Conservation (phyloP, 2,888 invertebrate species). For the Heterodera filipjevi region DNA sequence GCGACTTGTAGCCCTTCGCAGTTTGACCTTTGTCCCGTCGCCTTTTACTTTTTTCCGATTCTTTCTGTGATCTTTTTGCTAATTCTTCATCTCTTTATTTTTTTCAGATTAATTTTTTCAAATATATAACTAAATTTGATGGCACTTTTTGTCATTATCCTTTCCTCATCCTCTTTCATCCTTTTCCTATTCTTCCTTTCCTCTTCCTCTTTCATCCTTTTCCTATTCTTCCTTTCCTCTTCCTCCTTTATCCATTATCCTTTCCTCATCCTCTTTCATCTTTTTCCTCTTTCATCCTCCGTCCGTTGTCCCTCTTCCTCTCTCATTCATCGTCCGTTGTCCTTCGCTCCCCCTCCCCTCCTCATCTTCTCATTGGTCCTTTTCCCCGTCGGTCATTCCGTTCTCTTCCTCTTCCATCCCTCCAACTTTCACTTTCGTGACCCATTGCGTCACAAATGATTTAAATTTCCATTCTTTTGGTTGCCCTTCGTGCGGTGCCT, state of each 20-base stretch:
- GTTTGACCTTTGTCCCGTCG: not conserved
- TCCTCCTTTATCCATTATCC: not conserved
- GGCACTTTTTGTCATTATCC: not conserved
- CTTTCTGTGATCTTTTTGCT: not conserved
- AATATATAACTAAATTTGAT: too few relatives aligned
- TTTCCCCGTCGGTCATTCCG: not conserved
- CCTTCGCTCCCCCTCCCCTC: not conserved
- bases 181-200: not conserved
- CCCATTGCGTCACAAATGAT: constrained; percentile 68
- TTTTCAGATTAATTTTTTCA: too few relatives aligned
- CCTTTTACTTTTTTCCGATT: too few relatives aligned
- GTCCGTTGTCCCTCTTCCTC: not conserved
- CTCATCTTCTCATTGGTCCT: not conserved
- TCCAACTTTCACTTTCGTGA: constrained; percentile 22
- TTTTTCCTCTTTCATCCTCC: not conserved
- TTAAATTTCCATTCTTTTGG: constrained; percentile 78
- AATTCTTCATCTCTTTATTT: not conserved
- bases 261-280: too few relatives aligned
- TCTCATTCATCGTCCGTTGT: not conserved
- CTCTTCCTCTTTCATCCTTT: not conserved
- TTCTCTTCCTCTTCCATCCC: not conserved
- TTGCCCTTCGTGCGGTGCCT: constrained; percentile 73
- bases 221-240: not conserved
- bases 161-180: not conserved
- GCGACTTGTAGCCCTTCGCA: not conserved